These are phyloP conservation scores for Geothlypis trichas DNA, from an alignment of 2,113 vertebrate genomes.

Conservation along the genomic window DNA sequence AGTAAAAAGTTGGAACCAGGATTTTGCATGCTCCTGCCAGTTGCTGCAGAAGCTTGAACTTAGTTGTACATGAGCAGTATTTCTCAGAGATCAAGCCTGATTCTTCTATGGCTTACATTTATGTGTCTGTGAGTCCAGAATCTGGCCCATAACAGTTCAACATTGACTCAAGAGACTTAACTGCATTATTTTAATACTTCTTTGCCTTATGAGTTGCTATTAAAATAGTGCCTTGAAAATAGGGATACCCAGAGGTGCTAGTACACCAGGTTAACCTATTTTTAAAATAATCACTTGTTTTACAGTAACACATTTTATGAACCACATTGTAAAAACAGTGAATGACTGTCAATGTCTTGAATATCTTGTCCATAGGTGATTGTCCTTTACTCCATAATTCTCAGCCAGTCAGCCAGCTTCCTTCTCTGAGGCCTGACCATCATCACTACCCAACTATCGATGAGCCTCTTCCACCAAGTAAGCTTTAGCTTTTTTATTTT, in stretches of 20 bases:
- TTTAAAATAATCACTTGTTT: slow-evolving; percentile 46
- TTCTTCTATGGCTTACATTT: slow-evolving; percentile 42
- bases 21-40: slow-evolving; percentile 14
- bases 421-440: slow-evolving; percentile 91
- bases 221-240: slow-evolving; percentile 18
- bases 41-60: not conserved
- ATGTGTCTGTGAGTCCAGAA: slow-evolving; percentile 38
- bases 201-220: not conserved
- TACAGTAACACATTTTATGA: slow-evolving; percentile 67
- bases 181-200: slow-evolving; percentile 20
- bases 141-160: not conserved
- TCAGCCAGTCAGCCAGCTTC: slow-evolving; percentile 90
- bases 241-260: not conserved
- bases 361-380: slow-evolving; percentile 84
- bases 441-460: slow-evolving; percentile 96
- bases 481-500: slow-evolving; percentile 79
- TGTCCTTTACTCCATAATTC: slow-evolving; percentile 84
- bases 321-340: slow-evolving; percentile 57
- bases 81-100: slow-evolving; percentile 54
- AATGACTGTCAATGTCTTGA: slow-evolving; percentile 78
- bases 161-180: not conserved
- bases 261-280: not conserved
- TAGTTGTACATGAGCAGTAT: not conserved
- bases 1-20: not conserved
- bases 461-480: slow-evolving; percentile 98